phyloP scores from a whole-genome alignment of 30 jellyfish, hydroid and myxozoan species.

The Hydractinia echinata region DNA sequence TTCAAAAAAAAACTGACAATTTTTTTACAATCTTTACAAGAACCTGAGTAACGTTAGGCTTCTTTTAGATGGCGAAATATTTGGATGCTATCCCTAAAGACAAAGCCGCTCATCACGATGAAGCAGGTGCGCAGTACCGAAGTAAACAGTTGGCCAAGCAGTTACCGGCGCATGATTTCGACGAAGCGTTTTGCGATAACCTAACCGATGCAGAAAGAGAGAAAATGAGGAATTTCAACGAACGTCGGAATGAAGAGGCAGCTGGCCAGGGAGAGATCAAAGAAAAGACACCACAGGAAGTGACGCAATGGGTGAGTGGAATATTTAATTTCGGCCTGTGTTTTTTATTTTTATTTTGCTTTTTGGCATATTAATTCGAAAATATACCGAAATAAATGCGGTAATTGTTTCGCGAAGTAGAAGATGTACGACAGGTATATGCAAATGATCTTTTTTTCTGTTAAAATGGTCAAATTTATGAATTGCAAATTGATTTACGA shows the following conservation, averaged over 20 bases:
- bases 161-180: conserved; percentile 91
- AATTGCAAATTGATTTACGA: too few relatives aligned
- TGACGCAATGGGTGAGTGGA: conserved; percentile 67
- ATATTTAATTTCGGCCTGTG: neutral
- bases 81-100: conserved; percentile 90
- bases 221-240: conserved; percentile 68
- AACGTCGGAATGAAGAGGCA: conserved; percentile 81
- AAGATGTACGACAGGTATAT: too few relatives aligned
- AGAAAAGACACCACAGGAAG: conserved; percentile 53
- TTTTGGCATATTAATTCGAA: too few relatives aligned
- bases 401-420: too few relatives aligned
- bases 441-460: too few relatives aligned
- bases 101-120: conserved; percentile 76
- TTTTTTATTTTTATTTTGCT: too few relatives aligned
- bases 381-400: too few relatives aligned
- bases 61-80: conserved; percentile 60
- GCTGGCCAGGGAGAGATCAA: conserved; percentile 93
- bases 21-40: neutral
- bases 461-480: too few relatives aligned
- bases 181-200: conserved; percentile 65
- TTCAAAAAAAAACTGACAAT: neutral
- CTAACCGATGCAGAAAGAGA: conserved; percentile 65
- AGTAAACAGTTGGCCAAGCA: conserved; percentile 75
- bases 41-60: neutral
- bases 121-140: conserved; percentile 79